A percentile compares a stretch with the other conserved stretches of the same genome.
Evolutionary conservation across 2,113 vertebrate genomes (phyloP).

Genomic region (Clupea harengus): DNA sequence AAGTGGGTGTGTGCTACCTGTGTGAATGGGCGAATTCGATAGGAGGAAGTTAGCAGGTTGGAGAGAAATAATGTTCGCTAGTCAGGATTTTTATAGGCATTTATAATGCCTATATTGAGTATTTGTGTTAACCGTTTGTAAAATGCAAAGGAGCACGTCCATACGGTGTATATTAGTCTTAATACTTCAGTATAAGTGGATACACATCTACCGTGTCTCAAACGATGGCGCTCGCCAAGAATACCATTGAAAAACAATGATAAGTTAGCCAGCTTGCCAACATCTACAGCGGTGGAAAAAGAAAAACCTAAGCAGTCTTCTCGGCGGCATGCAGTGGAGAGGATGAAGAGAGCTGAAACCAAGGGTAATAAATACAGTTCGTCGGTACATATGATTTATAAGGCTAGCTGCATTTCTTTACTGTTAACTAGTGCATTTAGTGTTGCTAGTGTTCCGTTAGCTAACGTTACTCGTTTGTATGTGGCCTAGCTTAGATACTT

Average conservation of each 20-base stretch:
- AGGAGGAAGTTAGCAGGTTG: slow-evolving; percentile 55
- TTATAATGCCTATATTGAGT: background rate
- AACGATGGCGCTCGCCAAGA: slow-evolving; percentile 16
- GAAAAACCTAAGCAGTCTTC: slow-evolving; percentile 22
- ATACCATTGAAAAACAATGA: slow-evolving; percentile 44
- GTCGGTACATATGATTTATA: slow-evolving; percentile 9
- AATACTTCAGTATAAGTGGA: background rate
- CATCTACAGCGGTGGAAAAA: slow-evolving; percentile 23
- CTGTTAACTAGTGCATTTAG: slow-evolving; percentile 27
- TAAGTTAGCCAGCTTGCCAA: slow-evolving; percentile 47
- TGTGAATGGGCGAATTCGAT: slow-evolving; percentile 54
- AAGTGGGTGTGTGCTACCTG: slow-evolving; percentile 56
- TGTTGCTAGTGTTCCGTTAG: background rate
- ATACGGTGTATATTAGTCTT: slow-evolving; percentile 10
- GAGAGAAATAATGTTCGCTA: slow-evolving; percentile 35
- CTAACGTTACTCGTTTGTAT: background rate
- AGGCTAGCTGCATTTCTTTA: background rate
- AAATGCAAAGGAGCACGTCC: background rate
- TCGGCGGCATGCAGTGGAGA: background rate
- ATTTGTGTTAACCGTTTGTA: background rate
- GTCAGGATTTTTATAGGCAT: slow-evolving; percentile 26
- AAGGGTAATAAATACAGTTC: slow-evolving; percentile 35
- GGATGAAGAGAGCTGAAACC: slow-evolving; percentile 27
- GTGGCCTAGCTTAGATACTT: slow-evolving; percentile 8
- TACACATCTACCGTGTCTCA: slow-evolving; percentile 8